These are phyloP conservation scores for Acrobasis repandana DNA, from an alignment of 2,888 invertebrate genomes.

Conservation along the genomic window DNA sequence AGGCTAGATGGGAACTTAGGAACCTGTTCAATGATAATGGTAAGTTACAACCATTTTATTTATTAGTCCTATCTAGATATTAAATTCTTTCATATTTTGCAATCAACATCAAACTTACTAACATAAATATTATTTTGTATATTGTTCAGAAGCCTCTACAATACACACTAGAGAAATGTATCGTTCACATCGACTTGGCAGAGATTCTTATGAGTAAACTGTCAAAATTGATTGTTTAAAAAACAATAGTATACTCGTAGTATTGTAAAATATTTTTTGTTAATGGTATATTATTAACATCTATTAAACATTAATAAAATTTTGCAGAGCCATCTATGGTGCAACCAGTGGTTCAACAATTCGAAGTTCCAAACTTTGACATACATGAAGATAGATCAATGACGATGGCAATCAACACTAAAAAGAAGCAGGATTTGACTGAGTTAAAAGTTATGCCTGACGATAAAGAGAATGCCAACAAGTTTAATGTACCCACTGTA, in stretches of 20 bases:
- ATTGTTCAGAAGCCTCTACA: too few species aligned
- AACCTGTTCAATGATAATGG: conserved; percentile 83
- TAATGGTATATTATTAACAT: neutral
- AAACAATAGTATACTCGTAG: too few species aligned
- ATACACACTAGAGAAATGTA: too few species aligned
- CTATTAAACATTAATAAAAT: neutral
- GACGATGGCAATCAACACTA: conserved; percentile 72
- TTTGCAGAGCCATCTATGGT: conserved; percentile 68
- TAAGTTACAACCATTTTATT: conserved; percentile 34
- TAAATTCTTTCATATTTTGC: neutral
- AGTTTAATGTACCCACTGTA: conserved; percentile 51
- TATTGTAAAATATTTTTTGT: neutral
- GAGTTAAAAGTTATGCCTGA: conserved; percentile 54
- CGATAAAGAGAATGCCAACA: conserved; percentile 72
- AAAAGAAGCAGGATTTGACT: conserved; percentile 60
- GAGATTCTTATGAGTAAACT: too few species aligned
- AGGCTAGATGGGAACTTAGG: conserved; percentile 85
- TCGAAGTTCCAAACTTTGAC: conserved; percentile 72
- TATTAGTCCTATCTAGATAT: neutral
- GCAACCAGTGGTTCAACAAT: conserved; percentile 71
- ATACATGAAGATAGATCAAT: conserved; percentile 78
- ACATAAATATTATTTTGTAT: too few species aligned
- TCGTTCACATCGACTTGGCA: too few species aligned
- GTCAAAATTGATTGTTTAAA: too few species aligned
- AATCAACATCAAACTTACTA: too few species aligned